Evolutionary conservation across 1,140 invertebrate genomes (phyloP).

Genomic region (Caenorhabditis briggsae): DNA sequence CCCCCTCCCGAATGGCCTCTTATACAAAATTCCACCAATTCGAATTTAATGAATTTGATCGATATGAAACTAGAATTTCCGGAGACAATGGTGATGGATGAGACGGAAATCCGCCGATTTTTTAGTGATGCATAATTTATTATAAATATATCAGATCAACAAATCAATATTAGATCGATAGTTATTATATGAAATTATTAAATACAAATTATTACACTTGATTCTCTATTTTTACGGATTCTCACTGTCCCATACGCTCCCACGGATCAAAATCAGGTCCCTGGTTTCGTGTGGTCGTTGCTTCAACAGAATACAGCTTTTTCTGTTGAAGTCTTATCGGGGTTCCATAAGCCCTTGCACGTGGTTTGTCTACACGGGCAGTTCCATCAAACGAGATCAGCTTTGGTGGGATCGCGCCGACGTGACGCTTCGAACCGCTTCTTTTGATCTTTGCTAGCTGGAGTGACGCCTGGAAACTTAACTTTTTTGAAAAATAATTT

Average conservation of each 20-base stretch:
- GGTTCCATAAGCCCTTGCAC: neutral
- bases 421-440: neutral
- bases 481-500: neutral
- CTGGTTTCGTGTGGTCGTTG: neutral
- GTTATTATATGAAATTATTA: too few species aligned
- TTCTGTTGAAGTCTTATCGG: neutral
- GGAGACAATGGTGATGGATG: conserved; percentile 24
- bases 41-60: neutral
- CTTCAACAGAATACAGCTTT: neutral
- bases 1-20: conserved; percentile 41
- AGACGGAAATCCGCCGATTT: neutral
- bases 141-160: too few species aligned
- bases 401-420: neutral
- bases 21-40: neutral
- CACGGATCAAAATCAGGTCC: conserved; percentile 18
- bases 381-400: conserved; percentile 21
- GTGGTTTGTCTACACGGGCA: conserved; percentile 30
- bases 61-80: neutral
- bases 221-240: neutral
- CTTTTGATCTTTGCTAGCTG: neutral
- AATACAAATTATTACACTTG: neutral
- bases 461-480: neutral
- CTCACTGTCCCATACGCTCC: conserved; percentile 8
- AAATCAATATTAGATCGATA: too few species aligned
- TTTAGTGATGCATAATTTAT: neutral